Base-by-base conservation (phyloP, 2,888 invertebrate genomes). In the Malthinus seriepunctatus region DNA sequence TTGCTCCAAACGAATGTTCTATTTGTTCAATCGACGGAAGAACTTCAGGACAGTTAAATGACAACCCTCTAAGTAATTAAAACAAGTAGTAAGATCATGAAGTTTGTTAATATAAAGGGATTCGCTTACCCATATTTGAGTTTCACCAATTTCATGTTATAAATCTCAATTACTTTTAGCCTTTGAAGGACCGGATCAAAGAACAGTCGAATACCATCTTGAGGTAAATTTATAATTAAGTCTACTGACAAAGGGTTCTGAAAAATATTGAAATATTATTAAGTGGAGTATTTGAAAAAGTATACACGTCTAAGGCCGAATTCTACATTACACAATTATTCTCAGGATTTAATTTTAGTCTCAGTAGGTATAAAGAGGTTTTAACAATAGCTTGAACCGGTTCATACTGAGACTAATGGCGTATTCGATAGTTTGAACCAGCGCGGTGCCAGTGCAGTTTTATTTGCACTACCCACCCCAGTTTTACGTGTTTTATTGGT, bases 1-100 rank as follows among this genome's bases (percentile, higher is more conserved):
- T 99, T 60, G 98, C 97, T 65, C 98, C 98, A 82, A 99, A 99
- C 52, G 95, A 96, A 82, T 97, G 95, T 80, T 98, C 98, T 68
- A 99, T 96, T 80, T 97, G 96, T 81, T 97, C 95, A 73, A 98
- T 94, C 63, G 97, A 95, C 65, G 98, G 97, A 79, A 92, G 86
- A 62, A 97, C 91, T 81, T 95, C 94, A 8, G 96, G 95, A 31
- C 95, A 93, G 80, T 94, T 92, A 79, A 95, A 95, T 65, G 88
- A 86, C 78, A 91, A 84, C 60, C 91, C 90, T 77, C 93, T 90
- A 77, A 73, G 39, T 71, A 23, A 32, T 11, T 10, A 44, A 9
- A 32, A 52, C 0, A 8, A n/a, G 5, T 23, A 32, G 3, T 32
- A 33, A 32, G 5, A 45, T 32, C 9, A 11, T 31, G 3, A 10